A percentile compares a stretch with the other conserved stretches of the same genome.
phyloP scores from a whole-genome alignment of 2,797 vertebrate species.

The Sphaeramia orbicularis region DNA sequence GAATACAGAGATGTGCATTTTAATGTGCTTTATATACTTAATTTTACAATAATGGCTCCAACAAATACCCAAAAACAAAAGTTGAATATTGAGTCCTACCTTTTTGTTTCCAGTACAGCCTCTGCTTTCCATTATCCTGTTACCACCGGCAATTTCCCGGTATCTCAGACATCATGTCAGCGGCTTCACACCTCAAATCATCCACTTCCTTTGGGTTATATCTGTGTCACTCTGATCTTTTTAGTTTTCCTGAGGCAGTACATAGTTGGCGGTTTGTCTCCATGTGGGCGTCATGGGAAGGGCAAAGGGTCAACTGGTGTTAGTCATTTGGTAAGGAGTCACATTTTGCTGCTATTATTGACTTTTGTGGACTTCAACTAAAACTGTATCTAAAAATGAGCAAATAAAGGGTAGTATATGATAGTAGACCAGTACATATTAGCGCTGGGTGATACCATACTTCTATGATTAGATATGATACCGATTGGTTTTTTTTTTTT shows the following conservation, averaged over 20 bases:
- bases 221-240: background rate
- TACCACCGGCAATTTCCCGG: background rate
- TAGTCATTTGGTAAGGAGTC: background rate
- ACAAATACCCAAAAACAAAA: too few species aligned
- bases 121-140: constrained; percentile 1
- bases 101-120: background rate
- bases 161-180: background rate
- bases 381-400: background rate
- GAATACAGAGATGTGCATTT: too few species aligned
- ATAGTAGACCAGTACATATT: too few species aligned
- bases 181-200: background rate
- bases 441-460: too few species aligned
- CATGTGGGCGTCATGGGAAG: constrained; percentile 21
- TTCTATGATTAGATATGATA: too few species aligned
- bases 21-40: too few species aligned
- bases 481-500: too few species aligned
- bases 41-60: too few species aligned
- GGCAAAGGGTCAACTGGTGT: constrained; percentile 19
- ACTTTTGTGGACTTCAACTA: background rate
- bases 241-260: constrained; percentile 2
- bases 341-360: background rate
- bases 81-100: background rate
- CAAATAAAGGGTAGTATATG: too few species aligned
- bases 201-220: constrained; percentile 4
- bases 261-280: constrained; percentile 5